Conservation (phyloP, 1,140 invertebrate genomes). For the Cylas formicarius region DNA sequence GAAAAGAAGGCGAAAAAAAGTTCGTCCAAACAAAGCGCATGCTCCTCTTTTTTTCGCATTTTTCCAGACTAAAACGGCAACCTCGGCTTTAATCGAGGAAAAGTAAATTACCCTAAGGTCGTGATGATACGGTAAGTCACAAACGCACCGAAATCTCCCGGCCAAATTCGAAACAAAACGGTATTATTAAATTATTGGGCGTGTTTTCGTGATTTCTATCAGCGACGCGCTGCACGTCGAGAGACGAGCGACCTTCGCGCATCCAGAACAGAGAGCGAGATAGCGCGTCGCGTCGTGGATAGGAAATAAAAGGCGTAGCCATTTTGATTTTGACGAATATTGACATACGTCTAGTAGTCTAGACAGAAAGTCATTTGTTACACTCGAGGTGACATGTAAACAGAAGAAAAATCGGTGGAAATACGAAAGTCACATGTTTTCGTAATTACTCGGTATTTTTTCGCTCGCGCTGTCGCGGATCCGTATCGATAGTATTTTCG, state of each 20-base stretch:
- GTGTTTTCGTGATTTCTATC: conserved; percentile 25
- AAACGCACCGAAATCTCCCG: conserved; percentile 12
- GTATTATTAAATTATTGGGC: conserved; percentile 29
- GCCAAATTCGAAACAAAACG: conserved; percentile 24
- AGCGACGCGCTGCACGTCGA: conserved; percentile 15
- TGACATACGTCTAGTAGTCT: conserved; percentile 44
- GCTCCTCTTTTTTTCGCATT: conserved; percentile 13
- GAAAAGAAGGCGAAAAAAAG: conserved; percentile 17
- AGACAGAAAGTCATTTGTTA: conserved; percentile 45
- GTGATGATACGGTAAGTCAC: neutral
- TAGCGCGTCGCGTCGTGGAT: conserved; percentile 21
- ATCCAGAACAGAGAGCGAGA: conserved; percentile 8
- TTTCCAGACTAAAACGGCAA: neutral
- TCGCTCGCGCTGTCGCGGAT: neutral
- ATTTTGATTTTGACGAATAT: conserved; percentile 46
- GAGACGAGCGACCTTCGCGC: conserved; percentile 3
- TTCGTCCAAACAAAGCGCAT: conserved; percentile 21
- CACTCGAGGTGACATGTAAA: conserved; percentile 43
- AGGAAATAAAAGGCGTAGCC: conserved; percentile 41
- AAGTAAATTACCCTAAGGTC: neutral
- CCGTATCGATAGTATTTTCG: conserved; percentile 2
- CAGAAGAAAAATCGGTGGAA: conserved; percentile 34
- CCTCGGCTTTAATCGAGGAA: neutral
- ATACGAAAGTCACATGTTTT: conserved; percentile 32
- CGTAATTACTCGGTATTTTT: conserved; percentile 21